A percentile compares a stretch with the other conserved stretches of the same genome.
Conservation (phyloP, 2,113 vertebrate species). For the Hiodon tergisus region DNA sequence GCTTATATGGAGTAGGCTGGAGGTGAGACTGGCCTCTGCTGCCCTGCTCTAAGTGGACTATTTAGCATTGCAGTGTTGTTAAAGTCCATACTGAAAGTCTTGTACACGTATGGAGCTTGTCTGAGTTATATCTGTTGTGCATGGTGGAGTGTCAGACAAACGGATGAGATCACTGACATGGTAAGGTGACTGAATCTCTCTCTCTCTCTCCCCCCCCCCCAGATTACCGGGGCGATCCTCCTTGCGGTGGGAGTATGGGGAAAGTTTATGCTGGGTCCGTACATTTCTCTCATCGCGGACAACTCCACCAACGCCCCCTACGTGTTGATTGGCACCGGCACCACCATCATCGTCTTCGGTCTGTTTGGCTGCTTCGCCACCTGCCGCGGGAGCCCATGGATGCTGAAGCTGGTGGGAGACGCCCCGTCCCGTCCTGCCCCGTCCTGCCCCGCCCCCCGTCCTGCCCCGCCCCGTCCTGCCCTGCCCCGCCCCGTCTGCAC, state of each 20-base stretch:
- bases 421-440: not conserved
- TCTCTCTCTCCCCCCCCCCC: not conserved
- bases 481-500: too few relatives aligned
- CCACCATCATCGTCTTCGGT: constrained; percentile 92
- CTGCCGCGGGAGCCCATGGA: constrained; percentile 97
- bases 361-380: constrained; percentile 97
- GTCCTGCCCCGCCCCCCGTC: too few relatives aligned
- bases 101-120: too few relatives aligned
- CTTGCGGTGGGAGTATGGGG: constrained; percentile 96
- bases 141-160: not conserved
- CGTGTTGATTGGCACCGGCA: constrained; percentile 94
- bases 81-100: too few relatives aligned
- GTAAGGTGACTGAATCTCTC: too few relatives aligned
- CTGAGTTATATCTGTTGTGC: too few relatives aligned
- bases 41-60: too few relatives aligned
- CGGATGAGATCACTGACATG: too few relatives aligned
- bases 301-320: constrained; percentile 98
- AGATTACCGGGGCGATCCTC: constrained; percentile 97
- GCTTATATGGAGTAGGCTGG: too few relatives aligned
- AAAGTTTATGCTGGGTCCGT: constrained; percentile 92
- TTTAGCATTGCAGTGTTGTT: too few relatives aligned
- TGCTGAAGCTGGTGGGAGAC: constrained; percentile 94
- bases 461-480: not conserved
- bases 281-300: constrained; percentile 95
- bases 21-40: too few relatives aligned